A percentile compares a stretch with the other conserved stretches of the same genome.
phyloP scores from a whole-genome alignment of 2,113 vertebrate genomes.

The Callocephalon fimbriatum region DNA sequence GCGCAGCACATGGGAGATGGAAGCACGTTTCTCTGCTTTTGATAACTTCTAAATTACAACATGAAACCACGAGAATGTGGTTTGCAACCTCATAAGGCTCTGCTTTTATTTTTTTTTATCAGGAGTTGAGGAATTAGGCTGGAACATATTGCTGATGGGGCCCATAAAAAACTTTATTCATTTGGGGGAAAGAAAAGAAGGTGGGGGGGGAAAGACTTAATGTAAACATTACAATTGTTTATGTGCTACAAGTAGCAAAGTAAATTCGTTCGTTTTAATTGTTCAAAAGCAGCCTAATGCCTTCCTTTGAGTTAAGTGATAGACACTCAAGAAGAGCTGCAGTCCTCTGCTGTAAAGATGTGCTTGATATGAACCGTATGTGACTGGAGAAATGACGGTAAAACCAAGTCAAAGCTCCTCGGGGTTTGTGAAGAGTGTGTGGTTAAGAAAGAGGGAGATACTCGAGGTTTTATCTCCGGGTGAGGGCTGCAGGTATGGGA shows the following conservation, averaged over 20 bases:
- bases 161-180: background rate
- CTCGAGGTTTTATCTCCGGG: background rate
- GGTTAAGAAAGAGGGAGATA: accelerated
- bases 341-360: background rate
- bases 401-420: no score
- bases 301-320: background rate
- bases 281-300: background rate
- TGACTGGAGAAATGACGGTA: background rate
- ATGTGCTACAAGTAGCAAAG: slow-evolving; percentile 24
- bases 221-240: slow-evolving; percentile 31
- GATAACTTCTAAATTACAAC: slow-evolving; percentile 53
- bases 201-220: background rate
- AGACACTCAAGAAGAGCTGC: background rate
- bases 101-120: background rate
- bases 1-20: slow-evolving; percentile 18
- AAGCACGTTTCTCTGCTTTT: slow-evolving; percentile 47
- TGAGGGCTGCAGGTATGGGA: background rate
- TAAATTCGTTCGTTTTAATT: background rate
- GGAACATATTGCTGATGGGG: background rate
- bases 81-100: background rate
- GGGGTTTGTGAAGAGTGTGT: background rate
- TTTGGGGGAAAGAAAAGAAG: background rate
- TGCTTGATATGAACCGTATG: slow-evolving; percentile 12
- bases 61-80: slow-evolving; percentile 51
- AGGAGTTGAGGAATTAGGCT: background rate